These are phyloP conservation scores for Podabrus alpinus DNA, from an alignment of 2,888 invertebrate species.

Conservation along the genomic window DNA sequence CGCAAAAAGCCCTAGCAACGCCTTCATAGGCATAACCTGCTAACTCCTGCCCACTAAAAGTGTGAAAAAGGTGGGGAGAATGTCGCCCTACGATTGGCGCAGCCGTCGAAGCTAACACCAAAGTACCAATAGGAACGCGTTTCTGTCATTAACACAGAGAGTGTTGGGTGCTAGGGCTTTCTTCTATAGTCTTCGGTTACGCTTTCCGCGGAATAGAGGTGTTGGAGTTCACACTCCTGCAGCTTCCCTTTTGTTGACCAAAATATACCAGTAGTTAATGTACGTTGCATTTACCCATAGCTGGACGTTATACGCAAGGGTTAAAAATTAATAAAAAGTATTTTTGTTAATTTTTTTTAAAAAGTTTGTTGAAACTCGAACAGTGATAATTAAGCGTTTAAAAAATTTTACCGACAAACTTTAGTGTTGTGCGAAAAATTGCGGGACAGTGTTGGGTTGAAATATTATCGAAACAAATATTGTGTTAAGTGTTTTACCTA, in stretches of 20 bases:
- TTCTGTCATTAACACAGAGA: constrained; percentile 57
- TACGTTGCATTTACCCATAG: not conserved
- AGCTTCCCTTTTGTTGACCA: constrained; percentile 29
- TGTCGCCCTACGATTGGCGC: constrained; percentile 55
- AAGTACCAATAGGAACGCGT: constrained; percentile 52
- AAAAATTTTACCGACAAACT: not conserved
- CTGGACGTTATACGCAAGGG: not conserved
- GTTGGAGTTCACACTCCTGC: constrained; percentile 49
- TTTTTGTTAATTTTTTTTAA: not conserved
- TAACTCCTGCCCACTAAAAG: constrained; percentile 54
- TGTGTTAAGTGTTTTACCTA: not conserved
- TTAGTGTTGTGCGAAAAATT: not conserved
- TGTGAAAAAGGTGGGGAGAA: constrained; percentile 56
- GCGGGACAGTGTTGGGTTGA: not conserved
- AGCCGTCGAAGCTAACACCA: constrained; percentile 50
- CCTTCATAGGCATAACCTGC: constrained; percentile 54
- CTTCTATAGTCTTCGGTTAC: constrained; percentile 55
- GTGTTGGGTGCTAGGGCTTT: constrained; percentile 50
- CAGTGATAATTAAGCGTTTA: not conserved
- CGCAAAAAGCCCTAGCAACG: constrained; percentile 53
- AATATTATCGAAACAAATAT: not conserved
- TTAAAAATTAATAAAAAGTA: not conserved
- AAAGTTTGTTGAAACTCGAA: not conserved
- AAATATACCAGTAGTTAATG: not conserved
- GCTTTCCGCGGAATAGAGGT: constrained; percentile 54